Evolutionary conservation across 2,888 invertebrate genomes (phyloP), one percentile per base, ranked within the genome.

Genomic region (Philopedon plagiatum): DNA sequence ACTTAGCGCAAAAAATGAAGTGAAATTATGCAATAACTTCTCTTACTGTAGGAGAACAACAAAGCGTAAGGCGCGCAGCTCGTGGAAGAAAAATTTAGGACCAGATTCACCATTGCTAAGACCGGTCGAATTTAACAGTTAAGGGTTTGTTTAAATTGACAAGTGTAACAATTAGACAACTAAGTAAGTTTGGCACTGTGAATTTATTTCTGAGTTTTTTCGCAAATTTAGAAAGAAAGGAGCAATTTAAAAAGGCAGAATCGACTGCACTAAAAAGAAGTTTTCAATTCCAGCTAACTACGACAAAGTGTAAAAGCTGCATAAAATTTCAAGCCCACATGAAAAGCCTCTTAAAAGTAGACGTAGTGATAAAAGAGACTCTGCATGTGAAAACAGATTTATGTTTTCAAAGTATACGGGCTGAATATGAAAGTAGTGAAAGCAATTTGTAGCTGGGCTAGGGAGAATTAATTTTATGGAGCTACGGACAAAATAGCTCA

Each of bases 321-420:
- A 74, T 70, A 74, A 74, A 74, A 74, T 70, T 70, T 67, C 66
- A 58, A 63, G 70, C 70, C 70, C 74, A 74, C 74, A 74, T 74
- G 74, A 71, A 74, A 74, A 71, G 74, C 70, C 70, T 74, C 66
- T 71, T 74, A 70, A 70, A 73, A 72, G 68, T 51, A 72, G 67
- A 72, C 62, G 72, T 49, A 67, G 58, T 63, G 72, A 68, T 68
- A 72, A 72, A 72, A 68, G 67, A 63, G 72, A 58, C 70, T 66
- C 66, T 65, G 70, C 70, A 74, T 74, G 74, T 74, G 66, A 74
- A 74, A 74, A 74, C 70, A 74, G 74, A 74, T 74, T 74, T 74
- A 74, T 74, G 74, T 74, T 71, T 70, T 67, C 67, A 58, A 63
- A 73, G 73, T 70, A 73, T 60, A 70, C 66, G 73, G 66, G 69